A percentile compares a stretch with the other conserved stretches of the same genome.
Conservation (phyloP, 2,888 invertebrate genomes). For the Anorthoa munda region DNA sequence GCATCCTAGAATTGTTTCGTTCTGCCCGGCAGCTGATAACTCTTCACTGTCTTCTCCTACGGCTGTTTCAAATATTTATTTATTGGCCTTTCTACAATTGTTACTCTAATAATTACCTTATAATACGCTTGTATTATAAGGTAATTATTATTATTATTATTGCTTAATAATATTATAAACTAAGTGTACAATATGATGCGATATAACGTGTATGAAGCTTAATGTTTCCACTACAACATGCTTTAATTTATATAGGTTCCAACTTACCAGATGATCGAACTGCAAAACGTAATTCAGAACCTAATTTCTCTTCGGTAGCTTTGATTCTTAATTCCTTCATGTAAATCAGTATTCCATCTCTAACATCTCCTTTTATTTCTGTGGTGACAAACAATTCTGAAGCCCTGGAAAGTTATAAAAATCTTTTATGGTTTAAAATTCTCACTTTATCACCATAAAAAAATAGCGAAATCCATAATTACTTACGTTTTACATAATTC, state of each 20-base stretch:
- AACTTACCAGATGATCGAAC: conserved; percentile 91
- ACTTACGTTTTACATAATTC: conserved; percentile 87
- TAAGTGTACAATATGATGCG: no score
- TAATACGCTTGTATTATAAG: no score
- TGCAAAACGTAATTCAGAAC: conserved; percentile 89
- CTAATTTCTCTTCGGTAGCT: conserved; percentile 74
- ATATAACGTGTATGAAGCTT: not conserved
- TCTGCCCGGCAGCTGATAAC: conserved; percentile 96
- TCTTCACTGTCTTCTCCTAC: conserved; percentile 95
- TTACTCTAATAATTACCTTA: no score
- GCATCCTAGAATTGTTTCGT: conserved; percentile 94
- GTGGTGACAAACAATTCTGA: conserved; percentile 82
- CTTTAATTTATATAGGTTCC: not conserved
- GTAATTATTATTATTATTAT: no score
- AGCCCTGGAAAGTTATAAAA: conserved; percentile 77
- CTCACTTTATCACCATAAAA: not conserved
- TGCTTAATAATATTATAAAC: no score
- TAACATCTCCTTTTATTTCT: conserved; percentile 82
- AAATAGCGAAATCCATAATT: not conserved
- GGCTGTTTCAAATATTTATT: conserved; percentile 82
- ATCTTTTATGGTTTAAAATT: not conserved
- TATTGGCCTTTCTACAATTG: no score
- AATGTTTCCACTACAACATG: not conserved
- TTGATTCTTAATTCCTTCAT: conserved; percentile 77
- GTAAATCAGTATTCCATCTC: conserved; percentile 76